Conservation (phyloP, 1,140 invertebrate genomes). For the Archivesica marissinica region DNA sequence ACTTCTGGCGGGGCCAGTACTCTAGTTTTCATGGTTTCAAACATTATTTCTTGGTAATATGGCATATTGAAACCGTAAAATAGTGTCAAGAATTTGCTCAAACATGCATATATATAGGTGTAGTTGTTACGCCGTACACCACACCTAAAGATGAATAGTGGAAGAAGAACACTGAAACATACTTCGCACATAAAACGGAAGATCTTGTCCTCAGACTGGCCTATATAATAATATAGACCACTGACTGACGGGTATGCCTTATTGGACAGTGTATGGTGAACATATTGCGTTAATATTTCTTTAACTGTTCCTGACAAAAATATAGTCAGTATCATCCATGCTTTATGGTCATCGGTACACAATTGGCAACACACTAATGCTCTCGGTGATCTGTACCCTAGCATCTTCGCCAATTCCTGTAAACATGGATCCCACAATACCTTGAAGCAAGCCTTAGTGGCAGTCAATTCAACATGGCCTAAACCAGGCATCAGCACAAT, state of each 20-base stretch:
- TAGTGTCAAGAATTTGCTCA: not conserved
- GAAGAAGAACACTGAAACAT: not conserved
- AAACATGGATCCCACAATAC: not conserved
- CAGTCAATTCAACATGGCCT: not conserved
- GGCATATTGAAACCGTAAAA: not conserved
- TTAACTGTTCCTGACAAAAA: not conserved
- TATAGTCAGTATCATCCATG: not conserved
- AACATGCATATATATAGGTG: not conserved
- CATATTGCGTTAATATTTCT: not conserved
- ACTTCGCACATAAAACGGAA: not conserved
- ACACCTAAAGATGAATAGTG: not conserved
- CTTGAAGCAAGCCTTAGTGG: not conserved
- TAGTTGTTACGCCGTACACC: not conserved
- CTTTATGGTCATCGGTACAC: not conserved
- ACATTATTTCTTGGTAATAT: not conserved
- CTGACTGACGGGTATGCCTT: not conserved
- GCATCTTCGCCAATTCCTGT: not conserved
- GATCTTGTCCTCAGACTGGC: not conserved
- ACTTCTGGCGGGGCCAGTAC: not conserved
- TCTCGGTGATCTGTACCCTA: not conserved
- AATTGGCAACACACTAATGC: not conserved
- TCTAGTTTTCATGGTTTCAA: not conserved
- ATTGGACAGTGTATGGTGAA: not conserved
- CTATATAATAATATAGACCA: not conserved
- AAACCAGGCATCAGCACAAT: not conserved